Percentiles rank a stretch among this genome's conserved stretches.
Evolutionary conservation across 1,140 invertebrate genomes (phyloP).

Genomic region (Micrasema minimum): DNA sequence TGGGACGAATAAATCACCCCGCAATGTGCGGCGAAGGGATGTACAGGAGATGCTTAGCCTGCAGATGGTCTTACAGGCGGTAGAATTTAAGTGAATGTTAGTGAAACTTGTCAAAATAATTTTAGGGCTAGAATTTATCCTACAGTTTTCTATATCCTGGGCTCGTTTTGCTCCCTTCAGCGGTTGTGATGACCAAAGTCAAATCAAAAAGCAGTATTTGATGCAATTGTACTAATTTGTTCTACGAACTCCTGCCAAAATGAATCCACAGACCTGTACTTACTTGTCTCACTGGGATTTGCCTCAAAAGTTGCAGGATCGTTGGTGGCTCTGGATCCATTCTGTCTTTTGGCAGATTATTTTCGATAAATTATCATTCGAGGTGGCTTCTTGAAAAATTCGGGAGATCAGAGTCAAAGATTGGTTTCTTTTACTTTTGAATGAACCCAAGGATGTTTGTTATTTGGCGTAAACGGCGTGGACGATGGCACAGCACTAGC

Average conservation of each 20-base stretch:
- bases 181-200: constrained; percentile 62
- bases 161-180: constrained; percentile 68
- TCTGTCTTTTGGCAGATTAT: constrained; percentile 60
- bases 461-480: constrained; percentile 59
- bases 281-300: constrained; percentile 62
- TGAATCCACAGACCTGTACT: constrained; percentile 69
- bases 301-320: constrained; percentile 59
- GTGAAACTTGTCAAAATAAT: constrained; percentile 66
- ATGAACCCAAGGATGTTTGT: constrained; percentile 61
- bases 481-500: constrained; percentile 58
- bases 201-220: constrained; percentile 66
- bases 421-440: constrained; percentile 66
- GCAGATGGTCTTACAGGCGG: constrained; percentile 62
- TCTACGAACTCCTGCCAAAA: constrained; percentile 66
- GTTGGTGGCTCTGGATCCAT: constrained; percentile 61
- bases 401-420: constrained; percentile 63
- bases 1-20: constrained; percentile 63
- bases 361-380: constrained; percentile 64
- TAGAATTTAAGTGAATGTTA: too few relatives aligned
- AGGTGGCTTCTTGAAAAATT: constrained; percentile 60
- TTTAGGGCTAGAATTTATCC: constrained; percentile 63
- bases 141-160: constrained; percentile 75
- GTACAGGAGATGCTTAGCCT: constrained; percentile 63
- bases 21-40: constrained; percentile 64
- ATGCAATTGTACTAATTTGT: constrained; percentile 72